Base-by-base conservation (phyloP, 2,797 vertebrate genomes). In the Crocodylus rhombifer region DNA sequence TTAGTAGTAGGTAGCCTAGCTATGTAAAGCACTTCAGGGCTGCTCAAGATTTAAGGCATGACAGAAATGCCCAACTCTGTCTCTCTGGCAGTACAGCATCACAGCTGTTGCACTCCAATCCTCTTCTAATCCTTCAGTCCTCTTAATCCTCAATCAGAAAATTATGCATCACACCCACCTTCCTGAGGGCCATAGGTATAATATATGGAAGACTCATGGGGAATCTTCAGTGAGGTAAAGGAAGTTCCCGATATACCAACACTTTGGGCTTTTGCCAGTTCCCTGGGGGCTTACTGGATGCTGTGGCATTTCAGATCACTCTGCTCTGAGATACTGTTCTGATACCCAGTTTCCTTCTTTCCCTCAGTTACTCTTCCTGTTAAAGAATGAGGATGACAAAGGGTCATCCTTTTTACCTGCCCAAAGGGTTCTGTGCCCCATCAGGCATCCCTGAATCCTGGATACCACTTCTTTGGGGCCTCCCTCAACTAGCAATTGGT, bases 391-490 rank as follows among this genome's bases (percentile, higher is more conserved):
- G 5, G 95, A 95, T 4, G 95, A 95, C 84, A 96, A 95, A 92
- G 95, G 8, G 10, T 42, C 42, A 42, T 42, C 42, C 42, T 42
- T 74, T 95, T 95, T 90, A 90, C 86, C 86, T 96, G 96, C 15
- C 0, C 61, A 16, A 1, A 0, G 1, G 25, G 90, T 61, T 57
- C 96, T 12, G 86, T 88, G 42, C 42, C 42, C 42, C 42, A 11
- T 42, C 95, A 95, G 86, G 96, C 95, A 86, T 96, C 96, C 58
- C 91, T 96, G 95, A 93, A 95, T 28, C 2, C 74, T 75, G 95
- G 96, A 4, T 94, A 92, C 57, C 96, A 96, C 91, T 95, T 91
- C 90, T 96, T 95, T 84, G 96, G 95, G 84, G 96, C 92, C 28
- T 90, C 95, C 82, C 96, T 96, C 80, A 88, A 1, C 90, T 93